phyloP scores from a whole-genome alignment of 1,140 invertebrate genomes.

The Panonychus citri region DNA sequence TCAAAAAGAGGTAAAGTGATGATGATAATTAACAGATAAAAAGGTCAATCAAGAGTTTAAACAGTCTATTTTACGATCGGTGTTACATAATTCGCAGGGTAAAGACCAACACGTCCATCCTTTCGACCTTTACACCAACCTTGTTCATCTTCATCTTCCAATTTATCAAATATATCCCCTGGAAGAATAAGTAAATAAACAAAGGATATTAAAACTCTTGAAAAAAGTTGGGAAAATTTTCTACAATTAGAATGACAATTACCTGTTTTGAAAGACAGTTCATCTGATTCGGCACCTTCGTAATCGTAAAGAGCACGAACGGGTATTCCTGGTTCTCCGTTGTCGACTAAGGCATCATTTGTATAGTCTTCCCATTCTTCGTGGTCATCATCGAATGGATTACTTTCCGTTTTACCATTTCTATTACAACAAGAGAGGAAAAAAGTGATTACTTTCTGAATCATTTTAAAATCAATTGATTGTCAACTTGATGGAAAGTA shows the following conservation, averaged over 20 bases:
- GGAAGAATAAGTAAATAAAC: no score
- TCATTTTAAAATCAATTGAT: no score
- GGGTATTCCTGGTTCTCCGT: slow-evolving; percentile 70
- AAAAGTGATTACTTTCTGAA: no score
- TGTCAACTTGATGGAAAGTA: no score
- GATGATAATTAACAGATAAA: no score
- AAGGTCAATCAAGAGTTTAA: no score
- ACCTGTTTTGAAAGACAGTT: slow-evolving; percentile 83
- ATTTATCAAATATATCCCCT: slow-evolving; percentile 69
- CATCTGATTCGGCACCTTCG: slow-evolving; percentile 81
- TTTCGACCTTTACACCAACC: slow-evolving; percentile 42
- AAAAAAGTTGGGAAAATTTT: no score
- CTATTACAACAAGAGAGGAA: slow-evolving; percentile 1
- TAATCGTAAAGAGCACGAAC: slow-evolving; percentile 90
- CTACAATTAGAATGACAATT: no score
- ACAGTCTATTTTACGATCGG: not conserved
- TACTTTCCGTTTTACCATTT: slow-evolving; percentile 23
- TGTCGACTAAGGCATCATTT: slow-evolving; percentile 55
- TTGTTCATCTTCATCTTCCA: slow-evolving; percentile 93
- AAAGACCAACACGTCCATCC: slow-evolving; percentile 49
- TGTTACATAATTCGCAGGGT: slow-evolving; percentile 38
- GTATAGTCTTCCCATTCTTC: slow-evolving; percentile 37
- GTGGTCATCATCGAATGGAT: slow-evolving; percentile 32
- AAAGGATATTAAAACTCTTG: no score
- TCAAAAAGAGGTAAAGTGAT: no score